Percentiles rank a stretch among this genome's conserved stretches.
Evolutionary conservation across 2,113 vertebrate genomes (phyloP).

Genomic region (Alethe castanea): DNA sequence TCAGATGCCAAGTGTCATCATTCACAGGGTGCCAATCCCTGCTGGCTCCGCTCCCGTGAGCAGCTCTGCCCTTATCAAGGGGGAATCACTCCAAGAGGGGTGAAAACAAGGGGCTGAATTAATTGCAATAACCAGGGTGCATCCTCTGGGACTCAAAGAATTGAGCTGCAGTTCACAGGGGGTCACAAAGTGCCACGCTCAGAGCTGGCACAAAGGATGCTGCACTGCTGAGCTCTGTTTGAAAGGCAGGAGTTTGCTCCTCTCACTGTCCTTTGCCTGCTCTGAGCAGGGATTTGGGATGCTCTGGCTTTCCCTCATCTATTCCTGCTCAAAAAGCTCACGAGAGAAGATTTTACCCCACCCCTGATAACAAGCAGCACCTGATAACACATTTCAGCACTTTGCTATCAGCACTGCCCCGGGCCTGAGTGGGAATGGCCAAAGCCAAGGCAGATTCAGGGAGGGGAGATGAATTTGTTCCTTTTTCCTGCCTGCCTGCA

Average conservation of each 20-base stretch:
- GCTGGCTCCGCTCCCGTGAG: not conserved
- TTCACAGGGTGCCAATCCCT: not conserved
- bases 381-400: not conserved
- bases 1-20: slow-evolving; percentile 37
- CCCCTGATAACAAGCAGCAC: not conserved
- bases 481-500: not conserved
- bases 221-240: rapidly evolving
- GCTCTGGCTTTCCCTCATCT: not conserved
- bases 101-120: not conserved
- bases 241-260: not conserved
- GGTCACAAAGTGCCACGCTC: not conserved
- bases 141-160: not conserved
- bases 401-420: not conserved
- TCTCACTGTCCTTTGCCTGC: not conserved
- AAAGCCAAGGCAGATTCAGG: not conserved
- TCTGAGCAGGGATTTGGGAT: not conserved
- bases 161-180: not conserved
- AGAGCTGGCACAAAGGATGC: not conserved
- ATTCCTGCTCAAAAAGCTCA: not conserved
- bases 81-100: not conserved
- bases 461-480: not conserved
- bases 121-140: rapidly evolving
- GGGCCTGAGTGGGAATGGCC: not conserved
- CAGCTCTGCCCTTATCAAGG: not conserved
- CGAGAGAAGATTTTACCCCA: not conserved